A percentile compares a stretch with the other conserved stretches of the same genome.
Conservation (phyloP, 2,113 vertebrate genomes). For the Lepus timidus region DNA sequence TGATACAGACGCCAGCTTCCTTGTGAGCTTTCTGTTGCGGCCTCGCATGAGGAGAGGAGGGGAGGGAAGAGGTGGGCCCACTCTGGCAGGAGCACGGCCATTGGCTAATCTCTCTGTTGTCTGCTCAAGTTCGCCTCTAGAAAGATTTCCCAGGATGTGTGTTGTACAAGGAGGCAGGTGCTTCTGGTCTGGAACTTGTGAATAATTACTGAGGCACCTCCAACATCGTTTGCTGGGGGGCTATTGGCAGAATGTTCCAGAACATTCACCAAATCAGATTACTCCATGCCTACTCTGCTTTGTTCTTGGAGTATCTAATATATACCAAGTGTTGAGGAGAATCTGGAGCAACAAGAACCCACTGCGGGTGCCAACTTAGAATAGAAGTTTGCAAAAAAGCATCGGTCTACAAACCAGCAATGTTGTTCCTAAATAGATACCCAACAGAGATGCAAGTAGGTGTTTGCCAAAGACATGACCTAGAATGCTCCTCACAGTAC, state of each 20-base stretch:
- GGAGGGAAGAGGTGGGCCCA: conserved; percentile 34
- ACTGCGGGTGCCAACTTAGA: not conserved
- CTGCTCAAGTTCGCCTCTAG: conserved; percentile 32
- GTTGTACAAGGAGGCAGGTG: not conserved
- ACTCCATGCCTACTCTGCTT: not conserved
- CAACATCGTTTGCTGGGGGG: not conserved
- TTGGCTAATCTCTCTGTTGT: conserved; percentile 59
- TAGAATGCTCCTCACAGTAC: not conserved
- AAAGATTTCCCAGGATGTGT: conserved; percentile 44
- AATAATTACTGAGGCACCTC: not conserved
- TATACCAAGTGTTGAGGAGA: not conserved
- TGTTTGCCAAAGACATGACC: not conserved
- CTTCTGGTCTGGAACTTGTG: not conserved
- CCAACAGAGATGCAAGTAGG: not conserved
- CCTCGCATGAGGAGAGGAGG: not conserved
- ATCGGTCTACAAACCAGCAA: not conserved
- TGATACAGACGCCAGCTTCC: not conserved
- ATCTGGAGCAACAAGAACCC: not conserved
- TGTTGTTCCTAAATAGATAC: not conserved
- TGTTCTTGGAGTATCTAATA: conserved; percentile 4
- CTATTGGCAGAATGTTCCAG: not conserved
- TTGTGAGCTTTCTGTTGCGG: not conserved
- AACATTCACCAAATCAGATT: conserved; percentile 14
- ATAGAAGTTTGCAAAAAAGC: not conserved
- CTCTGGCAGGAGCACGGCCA: conserved; percentile 17